A percentile compares a stretch with the other conserved stretches of the same genome.
Evolutionary conservation across 2,113 vertebrate genomes (phyloP).

Genomic region (Percopsis transmontana): DNA sequence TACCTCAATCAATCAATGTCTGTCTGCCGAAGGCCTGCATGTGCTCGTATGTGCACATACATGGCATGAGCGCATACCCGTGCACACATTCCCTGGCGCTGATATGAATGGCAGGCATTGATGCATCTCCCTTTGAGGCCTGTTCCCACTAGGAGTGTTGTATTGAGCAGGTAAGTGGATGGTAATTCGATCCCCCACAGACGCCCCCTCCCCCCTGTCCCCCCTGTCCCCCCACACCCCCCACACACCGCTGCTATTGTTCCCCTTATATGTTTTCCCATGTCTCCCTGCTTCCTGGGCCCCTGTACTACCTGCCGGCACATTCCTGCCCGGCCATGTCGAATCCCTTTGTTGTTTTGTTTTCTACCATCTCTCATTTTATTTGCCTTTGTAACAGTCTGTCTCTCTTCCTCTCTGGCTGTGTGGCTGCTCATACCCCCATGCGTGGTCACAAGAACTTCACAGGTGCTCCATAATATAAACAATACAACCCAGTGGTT

Average conservation of each 20-base stretch:
- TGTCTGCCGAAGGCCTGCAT: too few relatives aligned
- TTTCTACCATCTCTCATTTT: slow-evolving; percentile 58
- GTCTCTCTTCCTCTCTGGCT: slow-evolving; percentile 10
- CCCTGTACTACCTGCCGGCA: slow-evolving; percentile 69
- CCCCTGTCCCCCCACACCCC: slow-evolving; percentile 11
- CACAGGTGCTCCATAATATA: background rate
- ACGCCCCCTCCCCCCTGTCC: slow-evolving; percentile 8
- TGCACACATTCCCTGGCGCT: slow-evolving; percentile 9
- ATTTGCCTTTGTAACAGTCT: slow-evolving; percentile 35
- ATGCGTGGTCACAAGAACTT: background rate
- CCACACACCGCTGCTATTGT: slow-evolving; percentile 42
- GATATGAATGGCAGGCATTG: slow-evolving; percentile 70
- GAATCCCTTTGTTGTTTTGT: slow-evolving; percentile 61
- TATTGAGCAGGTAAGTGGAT: slow-evolving; percentile 69
- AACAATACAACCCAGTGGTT: slow-evolving; percentile 5
- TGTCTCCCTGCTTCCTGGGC: slow-evolving; percentile 70
- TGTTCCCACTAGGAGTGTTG: slow-evolving; percentile 54
- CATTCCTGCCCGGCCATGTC: slow-evolving; percentile 68
- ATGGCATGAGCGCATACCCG: too few relatives aligned
- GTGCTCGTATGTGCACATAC: too few relatives aligned
- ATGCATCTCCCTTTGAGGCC: slow-evolving; percentile 60
- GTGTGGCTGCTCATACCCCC: background rate
- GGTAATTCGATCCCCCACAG: slow-evolving; percentile 59
- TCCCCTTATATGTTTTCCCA: slow-evolving; percentile 51
- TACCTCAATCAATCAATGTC: too few relatives aligned